Evolutionary conservation across 2,888 invertebrate species (phyloP).

Genomic region (Dascillus cervinus): DNA sequence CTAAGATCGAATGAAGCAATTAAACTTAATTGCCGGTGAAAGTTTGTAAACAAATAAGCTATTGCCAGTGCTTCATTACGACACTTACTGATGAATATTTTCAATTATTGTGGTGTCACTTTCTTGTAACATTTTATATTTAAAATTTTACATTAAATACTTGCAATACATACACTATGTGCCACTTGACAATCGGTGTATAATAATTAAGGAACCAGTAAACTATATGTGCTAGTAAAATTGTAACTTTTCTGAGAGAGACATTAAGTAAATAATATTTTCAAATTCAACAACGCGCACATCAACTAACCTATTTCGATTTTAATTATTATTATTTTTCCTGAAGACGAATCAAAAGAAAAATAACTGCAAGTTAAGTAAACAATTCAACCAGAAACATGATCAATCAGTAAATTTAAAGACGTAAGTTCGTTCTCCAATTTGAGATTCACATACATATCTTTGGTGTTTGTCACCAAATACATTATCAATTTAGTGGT

Average conservation of each 20-base stretch:
- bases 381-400: not conserved
- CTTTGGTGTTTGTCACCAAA: too few species aligned
- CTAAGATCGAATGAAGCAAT: too few species aligned
- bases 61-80: too few species aligned
- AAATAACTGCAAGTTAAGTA: not conserved
- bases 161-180: conserved; percentile 16
- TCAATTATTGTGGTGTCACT: conserved; percentile 7
- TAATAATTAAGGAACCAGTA: conserved; percentile 5
- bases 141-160: conserved; percentile 4
- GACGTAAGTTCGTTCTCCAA: too few species aligned
- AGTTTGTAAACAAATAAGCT: too few species aligned
- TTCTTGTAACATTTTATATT: not conserved
- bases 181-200: conserved; percentile 23
- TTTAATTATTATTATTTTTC: conserved; percentile 1
- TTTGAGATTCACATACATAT: too few species aligned
- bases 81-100: too few species aligned
- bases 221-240: too few species aligned
- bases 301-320: conserved; percentile 3
- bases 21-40: too few species aligned
- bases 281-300: conserved; percentile 12
- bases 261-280: conserved; percentile 8
- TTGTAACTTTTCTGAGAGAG: too few species aligned
- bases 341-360: conserved; percentile 1
- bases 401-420: too few species aligned
- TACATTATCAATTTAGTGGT: too few species aligned